Conservation (phyloP, 2,888 invertebrate species). For the Artemia sinica region DNA sequence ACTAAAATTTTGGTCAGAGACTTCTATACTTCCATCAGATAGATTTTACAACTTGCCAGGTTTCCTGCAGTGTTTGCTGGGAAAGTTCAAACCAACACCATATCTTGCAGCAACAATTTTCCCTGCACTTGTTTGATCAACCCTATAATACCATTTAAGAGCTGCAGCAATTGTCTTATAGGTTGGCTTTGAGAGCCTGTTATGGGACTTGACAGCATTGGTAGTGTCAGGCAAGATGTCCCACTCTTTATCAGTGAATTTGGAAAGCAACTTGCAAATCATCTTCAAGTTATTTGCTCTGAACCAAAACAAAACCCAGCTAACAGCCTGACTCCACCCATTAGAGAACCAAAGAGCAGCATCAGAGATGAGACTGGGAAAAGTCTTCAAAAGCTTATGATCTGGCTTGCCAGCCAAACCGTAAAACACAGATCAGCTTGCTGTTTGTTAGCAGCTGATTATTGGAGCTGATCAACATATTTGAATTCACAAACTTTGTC, state of each 20-base stretch:
- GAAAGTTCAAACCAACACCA: neutral
- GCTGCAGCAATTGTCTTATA: neutral
- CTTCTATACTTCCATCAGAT: no score
- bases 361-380: neutral
- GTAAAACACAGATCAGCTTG: neutral
- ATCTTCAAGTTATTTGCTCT: neutral
- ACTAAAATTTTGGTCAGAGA: no score
- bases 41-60: neutral
- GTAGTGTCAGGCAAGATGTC: neutral
- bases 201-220: neutral
- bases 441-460: slow-evolving; percentile 1
- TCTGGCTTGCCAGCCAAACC: neutral
- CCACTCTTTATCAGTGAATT: neutral
- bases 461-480: neutral
- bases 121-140: neutral
- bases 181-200: neutral
- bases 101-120: neutral
- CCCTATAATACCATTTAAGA: neutral
- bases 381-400: neutral
- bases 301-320: neutral
- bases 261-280: neutral
- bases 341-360: neutral
- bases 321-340: neutral
- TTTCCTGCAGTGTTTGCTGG: neutral
- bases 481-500: neutral